phyloP scores from a whole-genome alignment of 2,888 invertebrate species.

The Abrostola tripartita region DNA sequence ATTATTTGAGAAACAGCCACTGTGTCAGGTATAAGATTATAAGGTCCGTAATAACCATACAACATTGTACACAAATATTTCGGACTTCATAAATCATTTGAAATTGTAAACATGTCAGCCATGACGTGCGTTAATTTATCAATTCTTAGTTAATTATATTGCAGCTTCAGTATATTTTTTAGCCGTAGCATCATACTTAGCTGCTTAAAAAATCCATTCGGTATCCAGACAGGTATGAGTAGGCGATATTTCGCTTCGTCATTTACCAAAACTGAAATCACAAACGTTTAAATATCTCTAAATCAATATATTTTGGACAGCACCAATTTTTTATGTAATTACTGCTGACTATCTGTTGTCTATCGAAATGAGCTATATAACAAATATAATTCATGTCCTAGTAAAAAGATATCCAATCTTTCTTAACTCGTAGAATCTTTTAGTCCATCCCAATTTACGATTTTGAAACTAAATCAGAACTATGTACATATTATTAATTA shows the following conservation, averaged over 20 bases:
- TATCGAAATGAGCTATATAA: too few species aligned
- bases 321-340: too few species aligned
- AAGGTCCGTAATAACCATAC: slow-evolving; percentile 1
- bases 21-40: slow-evolving; percentile 7
- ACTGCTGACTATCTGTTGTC: too few species aligned
- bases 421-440: too few species aligned
- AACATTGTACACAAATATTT: slow-evolving; percentile 4
- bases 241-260: slow-evolving; percentile 23
- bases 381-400: too few species aligned
- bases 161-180: slow-evolving; percentile 19
- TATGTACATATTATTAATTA: too few species aligned
- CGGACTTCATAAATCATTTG: slow-evolving; percentile 34
- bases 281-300: slow-evolving; percentile 20
- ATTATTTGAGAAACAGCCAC: slow-evolving; percentile 21
- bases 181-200: slow-evolving; percentile 8
- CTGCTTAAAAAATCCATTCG: slow-evolving; percentile 17
- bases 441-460: too few species aligned
- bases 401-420: too few species aligned
- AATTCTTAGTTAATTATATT: slow-evolving; percentile 34
- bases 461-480: too few species aligned
- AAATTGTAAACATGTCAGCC: slow-evolving; percentile 28
- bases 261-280: slow-evolving; percentile 42
- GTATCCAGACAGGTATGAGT: slow-evolving; percentile 34
- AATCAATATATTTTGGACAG: slow-evolving; percentile 8
- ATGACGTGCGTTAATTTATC: slow-evolving; percentile 29